Base-by-base conservation (phyloP, 2,113 vertebrate genomes). In the Antennarius striatus region DNA sequence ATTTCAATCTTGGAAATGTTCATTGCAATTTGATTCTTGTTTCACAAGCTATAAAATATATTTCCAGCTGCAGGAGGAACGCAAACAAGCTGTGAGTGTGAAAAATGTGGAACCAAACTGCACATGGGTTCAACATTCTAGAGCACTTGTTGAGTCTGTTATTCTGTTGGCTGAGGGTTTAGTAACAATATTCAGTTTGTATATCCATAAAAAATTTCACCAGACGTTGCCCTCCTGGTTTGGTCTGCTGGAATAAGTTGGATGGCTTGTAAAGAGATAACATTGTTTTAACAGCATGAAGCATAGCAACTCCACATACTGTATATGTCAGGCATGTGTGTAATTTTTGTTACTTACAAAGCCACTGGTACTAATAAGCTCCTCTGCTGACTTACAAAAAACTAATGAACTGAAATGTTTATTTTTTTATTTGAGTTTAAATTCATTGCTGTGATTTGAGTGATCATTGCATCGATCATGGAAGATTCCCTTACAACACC, bases 61-160 rank as follows among this genome's bases (percentile, higher is more conserved):
- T 94, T 93, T 82, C 90, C 91, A 93, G 92, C 92, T 96, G 94
- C 95, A 96, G 90, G 95, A 97, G 91, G 95, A 98, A 87, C 73
- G 90, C 87, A 96, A 94, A 89, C 93, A 93, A 92, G 93, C 92
- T 92, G 94, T 95, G 94, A 94, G 93, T 96, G 89, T 73, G 14
- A 70, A 54, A 81, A 65, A 22, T 39, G 47, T 22, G 22, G 1
- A 22, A 22, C 22, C 22, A 53, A 10, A 49, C 48, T 17, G 15
- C 29, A 52, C 6, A 32, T 67, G 15, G 49, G 66, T 40, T n/a
- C 15, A 22, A 22, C 22, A 22, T 22, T 22, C 22, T 22, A 22
- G 22, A 22, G 2, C 22, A 1, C 22, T 22, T 22, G 22, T 22
- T 28, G 10, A 70, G 52, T 6, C 28, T 36, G 63, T 42, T 22